Evolutionary conservation across 2,113 vertebrate genomes (phyloP).

Genomic region (Marcusenius ussheri): DNA sequence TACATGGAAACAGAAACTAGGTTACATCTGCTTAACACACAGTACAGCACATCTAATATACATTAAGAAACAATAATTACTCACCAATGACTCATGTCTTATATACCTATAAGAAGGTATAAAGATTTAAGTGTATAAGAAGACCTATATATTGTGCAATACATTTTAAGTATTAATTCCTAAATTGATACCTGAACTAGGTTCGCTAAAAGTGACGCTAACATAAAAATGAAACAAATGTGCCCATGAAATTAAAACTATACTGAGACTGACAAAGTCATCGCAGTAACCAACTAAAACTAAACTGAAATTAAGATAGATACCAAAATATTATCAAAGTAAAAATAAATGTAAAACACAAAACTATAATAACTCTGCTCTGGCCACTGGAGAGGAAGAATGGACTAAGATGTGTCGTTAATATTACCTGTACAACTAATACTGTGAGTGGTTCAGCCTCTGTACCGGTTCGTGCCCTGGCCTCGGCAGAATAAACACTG

Average conservation of each 20-base stretch:
- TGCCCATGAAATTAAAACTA: background rate
- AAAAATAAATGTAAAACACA: background rate
- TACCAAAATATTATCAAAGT: background rate
- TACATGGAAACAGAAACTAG: background rate
- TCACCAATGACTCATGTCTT: too few species aligned
- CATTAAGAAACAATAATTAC: too few species aligned
- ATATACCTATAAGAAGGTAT: too few species aligned
- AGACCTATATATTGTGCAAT: too few species aligned
- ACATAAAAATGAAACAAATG: background rate
- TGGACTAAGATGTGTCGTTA: background rate
- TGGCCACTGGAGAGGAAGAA: background rate
- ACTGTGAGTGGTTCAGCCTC: too few species aligned
- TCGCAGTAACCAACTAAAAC: too few species aligned
- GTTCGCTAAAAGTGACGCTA: too few species aligned
- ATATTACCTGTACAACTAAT: background rate
- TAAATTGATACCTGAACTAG: background rate
- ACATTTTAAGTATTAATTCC: too few species aligned
- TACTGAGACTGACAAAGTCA: background rate
- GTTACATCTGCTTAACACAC: background rate
- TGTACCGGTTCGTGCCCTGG: too few species aligned
- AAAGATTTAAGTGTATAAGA: too few species aligned
- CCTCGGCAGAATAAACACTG: too few species aligned
- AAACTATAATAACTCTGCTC: background rate
- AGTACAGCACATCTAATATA: too few species aligned
- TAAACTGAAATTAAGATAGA: background rate